Conservation (phyloP, 2,797 vertebrate genomes). For the Ptychadena robeensis region DNA sequence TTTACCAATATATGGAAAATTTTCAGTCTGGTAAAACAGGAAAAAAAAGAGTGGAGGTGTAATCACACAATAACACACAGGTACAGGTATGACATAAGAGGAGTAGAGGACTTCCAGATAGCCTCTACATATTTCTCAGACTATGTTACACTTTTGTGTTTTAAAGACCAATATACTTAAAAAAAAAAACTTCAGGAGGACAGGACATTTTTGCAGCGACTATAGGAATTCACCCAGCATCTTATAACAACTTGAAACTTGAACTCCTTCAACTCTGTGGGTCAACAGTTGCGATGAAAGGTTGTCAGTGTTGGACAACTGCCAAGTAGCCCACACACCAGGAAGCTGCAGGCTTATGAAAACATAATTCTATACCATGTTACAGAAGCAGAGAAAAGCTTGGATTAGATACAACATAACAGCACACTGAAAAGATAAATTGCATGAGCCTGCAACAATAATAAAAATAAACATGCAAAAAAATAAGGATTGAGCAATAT, state of each 20-base stretch:
- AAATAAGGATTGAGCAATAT: background rate
- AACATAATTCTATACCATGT: background rate
- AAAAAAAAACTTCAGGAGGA: background rate
- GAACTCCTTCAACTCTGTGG: slow-evolving; percentile 25
- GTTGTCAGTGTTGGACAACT: slow-evolving; percentile 24
- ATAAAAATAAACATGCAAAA: background rate
- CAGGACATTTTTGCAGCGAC: background rate
- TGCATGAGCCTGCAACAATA: slow-evolving; percentile 14
- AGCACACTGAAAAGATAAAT: background rate
- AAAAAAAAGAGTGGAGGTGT: too few relatives aligned
- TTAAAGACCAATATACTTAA: too few relatives aligned
- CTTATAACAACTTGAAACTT: slow-evolving; percentile 23
- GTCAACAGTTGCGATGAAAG: slow-evolving; percentile 20
- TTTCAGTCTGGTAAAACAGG: too few relatives aligned
- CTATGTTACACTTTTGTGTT: too few relatives aligned
- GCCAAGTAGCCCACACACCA: slow-evolving; percentile 37
- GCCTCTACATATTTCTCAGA: too few relatives aligned
- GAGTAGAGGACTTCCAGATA: too few relatives aligned
- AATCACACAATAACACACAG: too few relatives aligned
- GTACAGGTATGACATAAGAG: too few relatives aligned
- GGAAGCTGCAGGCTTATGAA: slow-evolving; percentile 20
- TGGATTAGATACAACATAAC: slow-evolving; percentile 16
- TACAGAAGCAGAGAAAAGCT: slow-evolving; percentile 6
- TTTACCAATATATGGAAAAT: too few relatives aligned
- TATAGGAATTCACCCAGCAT: background rate